phyloP scores from a whole-genome alignment of 2,888 invertebrate genomes.

The Gortyna flavago region DNA sequence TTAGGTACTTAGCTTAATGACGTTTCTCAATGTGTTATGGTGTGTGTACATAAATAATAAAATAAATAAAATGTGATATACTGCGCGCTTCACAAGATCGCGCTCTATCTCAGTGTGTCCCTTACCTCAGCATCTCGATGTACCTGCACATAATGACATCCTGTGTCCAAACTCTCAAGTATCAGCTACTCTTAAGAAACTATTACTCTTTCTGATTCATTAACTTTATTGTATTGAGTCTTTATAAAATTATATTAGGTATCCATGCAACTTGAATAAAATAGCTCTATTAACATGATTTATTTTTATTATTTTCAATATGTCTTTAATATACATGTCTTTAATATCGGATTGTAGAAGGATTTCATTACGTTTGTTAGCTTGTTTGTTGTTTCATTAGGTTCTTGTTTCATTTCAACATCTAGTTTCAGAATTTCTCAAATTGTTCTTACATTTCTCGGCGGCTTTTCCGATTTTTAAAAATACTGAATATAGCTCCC shows the following conservation, averaged over 20 bases:
- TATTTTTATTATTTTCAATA: neutral
- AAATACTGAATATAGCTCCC: neutral
- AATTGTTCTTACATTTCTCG: neutral
- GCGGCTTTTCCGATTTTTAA: neutral
- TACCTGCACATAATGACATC: constrained; percentile 83
- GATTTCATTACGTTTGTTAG: neutral
- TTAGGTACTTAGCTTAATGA: no score
- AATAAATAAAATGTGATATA: no score
- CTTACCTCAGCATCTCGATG: constrained; percentile 53
- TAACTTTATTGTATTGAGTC: constrained; percentile 39
- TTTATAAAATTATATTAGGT: neutral
- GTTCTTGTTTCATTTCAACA: neutral
- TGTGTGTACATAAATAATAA: no score
- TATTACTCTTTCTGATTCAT: constrained; percentile 60
- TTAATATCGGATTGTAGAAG: neutral
- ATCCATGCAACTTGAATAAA: neutral
- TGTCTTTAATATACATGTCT: neutral
- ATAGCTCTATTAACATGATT: neutral
- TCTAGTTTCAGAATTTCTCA: neutral
- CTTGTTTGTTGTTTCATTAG: neutral
- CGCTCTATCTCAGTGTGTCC: constrained; percentile 64
- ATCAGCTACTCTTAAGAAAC: constrained; percentile 59
- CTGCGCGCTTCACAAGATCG: neutral
- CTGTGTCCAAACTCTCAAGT: constrained; percentile 70
- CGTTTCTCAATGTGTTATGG: no score